phyloP scores from a whole-genome alignment of 2,888 invertebrate species.

The Drosophila anceps region DNA sequence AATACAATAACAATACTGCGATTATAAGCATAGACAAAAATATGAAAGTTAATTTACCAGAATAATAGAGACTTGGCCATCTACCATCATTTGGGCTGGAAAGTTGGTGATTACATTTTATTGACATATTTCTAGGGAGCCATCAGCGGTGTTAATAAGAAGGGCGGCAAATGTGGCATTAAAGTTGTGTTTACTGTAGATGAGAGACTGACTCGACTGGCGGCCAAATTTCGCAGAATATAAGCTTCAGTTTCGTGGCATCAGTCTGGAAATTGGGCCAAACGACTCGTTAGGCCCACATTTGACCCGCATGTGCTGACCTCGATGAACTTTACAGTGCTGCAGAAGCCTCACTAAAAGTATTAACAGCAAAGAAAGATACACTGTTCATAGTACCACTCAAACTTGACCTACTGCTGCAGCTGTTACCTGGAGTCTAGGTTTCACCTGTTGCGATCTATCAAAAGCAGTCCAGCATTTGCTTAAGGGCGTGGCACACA shows the following conservation, averaged over 20 bases:
- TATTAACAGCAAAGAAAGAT: slow-evolving; percentile 3
- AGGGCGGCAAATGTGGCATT: slow-evolving; percentile 32
- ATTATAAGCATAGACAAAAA: slow-evolving; percentile 10
- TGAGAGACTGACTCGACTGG: slow-evolving; percentile 24
- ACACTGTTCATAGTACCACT: slow-evolving; percentile 30
- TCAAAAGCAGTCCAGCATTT: not conserved
- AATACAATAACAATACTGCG: not conserved
- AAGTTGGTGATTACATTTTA: slow-evolving; percentile 39
- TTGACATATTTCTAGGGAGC: slow-evolving; percentile 44
- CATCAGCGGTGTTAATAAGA: slow-evolving; percentile 40
- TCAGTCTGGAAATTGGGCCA: slow-evolving; percentile 45
- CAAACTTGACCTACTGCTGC: slow-evolving; percentile 61
- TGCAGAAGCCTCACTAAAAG: slow-evolving; percentile 19
- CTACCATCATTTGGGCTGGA: slow-evolving; percentile 28
- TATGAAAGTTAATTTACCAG: slow-evolving; percentile 33
- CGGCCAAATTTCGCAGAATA: slow-evolving; percentile 66
- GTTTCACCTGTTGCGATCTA: slow-evolving; percentile 65
- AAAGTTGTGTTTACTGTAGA: slow-evolving; percentile 44
- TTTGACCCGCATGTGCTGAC: slow-evolving; percentile 44
- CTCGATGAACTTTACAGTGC: slow-evolving; percentile 44
- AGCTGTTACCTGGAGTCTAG: slow-evolving; percentile 17
- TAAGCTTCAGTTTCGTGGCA: slow-evolving; percentile 55
- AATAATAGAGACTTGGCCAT: slow-evolving; percentile 18
- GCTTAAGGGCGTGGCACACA: slow-evolving; percentile 18
- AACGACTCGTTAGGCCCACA: slow-evolving; percentile 11